Percentiles rank a stretch among this genome's conserved stretches.
These are phyloP conservation scores for Nannoperca obscura DNA, from an alignment of 2,797 vertebrate genomes.

Conservation along the genomic window DNA sequence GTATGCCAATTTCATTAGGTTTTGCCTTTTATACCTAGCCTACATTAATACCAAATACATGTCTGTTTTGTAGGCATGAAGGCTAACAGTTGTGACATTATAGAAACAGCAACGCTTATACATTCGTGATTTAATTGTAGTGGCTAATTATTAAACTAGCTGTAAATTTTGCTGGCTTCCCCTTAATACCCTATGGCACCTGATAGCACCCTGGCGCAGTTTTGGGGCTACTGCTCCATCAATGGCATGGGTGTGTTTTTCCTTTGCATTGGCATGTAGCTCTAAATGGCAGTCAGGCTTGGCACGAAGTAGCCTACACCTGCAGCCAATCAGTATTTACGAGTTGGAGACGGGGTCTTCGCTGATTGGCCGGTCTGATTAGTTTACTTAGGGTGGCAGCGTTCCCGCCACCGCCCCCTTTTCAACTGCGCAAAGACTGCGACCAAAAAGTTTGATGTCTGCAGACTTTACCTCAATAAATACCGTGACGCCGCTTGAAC, in stretches of 20 bases:
- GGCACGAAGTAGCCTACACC: slow-evolving; percentile 45
- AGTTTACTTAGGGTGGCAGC: slow-evolving; percentile 75
- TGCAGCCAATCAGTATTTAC: slow-evolving; percentile 70
- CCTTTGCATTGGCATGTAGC: not conserved
- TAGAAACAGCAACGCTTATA: not conserved
- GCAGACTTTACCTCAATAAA: slow-evolving; percentile 63
- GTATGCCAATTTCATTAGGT: not conserved
- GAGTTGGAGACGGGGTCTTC: slow-evolving; percentile 16
- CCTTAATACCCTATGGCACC: not conserved
- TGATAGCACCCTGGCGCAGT: not conserved
- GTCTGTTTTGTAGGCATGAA: not conserved
- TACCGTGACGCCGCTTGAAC: slow-evolving; percentile 53
- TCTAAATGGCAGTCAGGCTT: rapidly evolving
- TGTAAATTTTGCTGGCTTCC: not conserved
- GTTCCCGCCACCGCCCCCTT: slow-evolving; percentile 75
- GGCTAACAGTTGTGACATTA: not conserved
- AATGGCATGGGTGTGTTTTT: not conserved
- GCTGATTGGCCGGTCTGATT: slow-evolving; percentile 79
- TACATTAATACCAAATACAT: not conserved
- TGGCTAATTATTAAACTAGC: not conserved
- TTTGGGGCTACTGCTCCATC: not conserved
- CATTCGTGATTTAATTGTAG: not conserved
- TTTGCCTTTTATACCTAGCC: not conserved
- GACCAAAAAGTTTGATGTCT: slow-evolving; percentile 60
- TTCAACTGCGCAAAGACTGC: slow-evolving; percentile 40